Evolutionary conservation across 1,140 invertebrate species (phyloP).

Genomic region (Coboldia fuscipes): DNA sequence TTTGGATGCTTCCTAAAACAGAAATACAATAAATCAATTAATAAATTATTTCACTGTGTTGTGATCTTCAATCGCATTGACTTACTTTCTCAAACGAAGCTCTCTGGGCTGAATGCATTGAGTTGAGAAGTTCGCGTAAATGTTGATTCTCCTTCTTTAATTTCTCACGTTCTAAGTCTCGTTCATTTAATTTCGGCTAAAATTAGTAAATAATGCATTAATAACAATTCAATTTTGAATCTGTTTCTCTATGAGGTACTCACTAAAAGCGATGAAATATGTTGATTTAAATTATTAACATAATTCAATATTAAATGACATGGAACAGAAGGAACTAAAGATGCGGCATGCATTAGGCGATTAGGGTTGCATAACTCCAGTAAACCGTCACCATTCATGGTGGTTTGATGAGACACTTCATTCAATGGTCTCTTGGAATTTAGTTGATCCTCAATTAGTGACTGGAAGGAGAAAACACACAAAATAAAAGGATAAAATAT

Average conservation of each 20-base stretch:
- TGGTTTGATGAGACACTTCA: too few species aligned
- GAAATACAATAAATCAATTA: too few species aligned
- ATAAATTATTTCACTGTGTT: too few species aligned
- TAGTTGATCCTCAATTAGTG: too few species aligned
- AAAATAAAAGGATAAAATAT: too few species aligned
- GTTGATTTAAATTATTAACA: constrained; percentile 9
- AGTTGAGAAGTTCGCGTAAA: constrained; percentile 47
- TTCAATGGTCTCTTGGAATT: too few species aligned
- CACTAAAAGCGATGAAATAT: constrained; percentile 3
- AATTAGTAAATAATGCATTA: constrained; percentile 8
- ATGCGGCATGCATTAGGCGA: constrained; percentile 15
- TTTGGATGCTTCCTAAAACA: too few species aligned
- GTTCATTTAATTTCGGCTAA: constrained; percentile 46
- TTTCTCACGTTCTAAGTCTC: constrained; percentile 52
- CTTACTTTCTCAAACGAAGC: too few species aligned
- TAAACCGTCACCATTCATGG: too few species aligned
- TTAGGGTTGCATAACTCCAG: constrained; percentile 12
- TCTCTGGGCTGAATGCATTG: constrained; percentile 27
- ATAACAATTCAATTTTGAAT: constrained; percentile 1
- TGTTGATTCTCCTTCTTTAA: constrained; percentile 46
- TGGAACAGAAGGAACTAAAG: constrained; percentile 25
- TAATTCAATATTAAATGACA: constrained; percentile 27
- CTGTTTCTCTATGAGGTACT: too few species aligned
- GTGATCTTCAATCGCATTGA: too few species aligned
- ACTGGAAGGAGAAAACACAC: too few species aligned